Evolutionary conservation across 2,797 vertebrate species (phyloP).

Genomic region (Amniataba percoides): DNA sequence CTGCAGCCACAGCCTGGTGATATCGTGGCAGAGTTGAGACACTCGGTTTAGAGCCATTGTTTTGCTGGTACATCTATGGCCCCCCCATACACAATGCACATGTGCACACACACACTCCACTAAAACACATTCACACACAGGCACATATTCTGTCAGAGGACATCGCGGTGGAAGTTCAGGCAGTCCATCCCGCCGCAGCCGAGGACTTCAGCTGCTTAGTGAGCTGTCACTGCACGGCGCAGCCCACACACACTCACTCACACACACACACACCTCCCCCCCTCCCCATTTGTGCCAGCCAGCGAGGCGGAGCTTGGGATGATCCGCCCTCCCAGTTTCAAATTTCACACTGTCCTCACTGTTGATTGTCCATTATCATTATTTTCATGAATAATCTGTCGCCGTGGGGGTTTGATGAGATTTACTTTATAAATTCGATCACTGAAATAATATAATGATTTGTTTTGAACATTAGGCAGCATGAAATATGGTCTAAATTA

Average conservation of each 20-base stretch:
- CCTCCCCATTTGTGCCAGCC: conserved; percentile 40
- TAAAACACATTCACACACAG: conserved; percentile 43
- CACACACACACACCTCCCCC: conserved; percentile 32
- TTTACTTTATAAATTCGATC: neutral
- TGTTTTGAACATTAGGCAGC: neutral
- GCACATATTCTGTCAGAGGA: conserved; percentile 62
- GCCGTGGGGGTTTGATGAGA: neutral
- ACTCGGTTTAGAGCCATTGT: conserved; percentile 76
- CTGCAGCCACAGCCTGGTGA: conserved; percentile 82
- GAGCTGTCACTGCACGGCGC: conserved; percentile 72
- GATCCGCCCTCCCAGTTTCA: conserved; percentile 62
- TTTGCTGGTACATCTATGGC: conserved; percentile 51
- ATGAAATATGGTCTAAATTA: neutral
- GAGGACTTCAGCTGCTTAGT: conserved; percentile 67
- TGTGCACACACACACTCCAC: conserved; percentile 10
- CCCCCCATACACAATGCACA: conserved; percentile 8
- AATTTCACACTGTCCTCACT: conserved; percentile 56
- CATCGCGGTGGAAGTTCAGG: conserved; percentile 53
- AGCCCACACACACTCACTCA: conserved; percentile 34
- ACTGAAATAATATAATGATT: neutral
- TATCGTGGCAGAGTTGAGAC: conserved; percentile 82
- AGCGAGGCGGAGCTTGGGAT: conserved; percentile 60
- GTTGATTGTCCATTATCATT: neutral
- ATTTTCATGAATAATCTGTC: neutral
- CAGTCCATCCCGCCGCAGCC: conserved; percentile 64